Base-by-base conservation (phyloP, 2,797 vertebrate genomes). In the Trachops cirrhosus region DNA sequence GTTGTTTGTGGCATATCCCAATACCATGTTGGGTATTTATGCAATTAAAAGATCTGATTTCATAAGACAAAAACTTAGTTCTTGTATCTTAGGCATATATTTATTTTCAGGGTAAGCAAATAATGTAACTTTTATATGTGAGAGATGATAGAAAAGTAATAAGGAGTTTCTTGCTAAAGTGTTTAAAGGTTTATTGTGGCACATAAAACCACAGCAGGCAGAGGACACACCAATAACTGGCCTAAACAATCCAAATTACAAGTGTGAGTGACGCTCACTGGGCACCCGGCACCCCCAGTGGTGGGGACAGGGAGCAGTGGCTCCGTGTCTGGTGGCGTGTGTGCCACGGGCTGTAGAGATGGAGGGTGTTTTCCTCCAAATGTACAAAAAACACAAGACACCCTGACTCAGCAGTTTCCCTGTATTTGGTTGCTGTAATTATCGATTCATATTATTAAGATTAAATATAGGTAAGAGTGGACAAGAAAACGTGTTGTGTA, bases 41-140 rank as follows among this genome's bases (percentile, higher is more conserved):
- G 37, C 19, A 16, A 39, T 67, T 57, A 26, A 79, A 91, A 71
- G 15, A 75, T 62, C 24, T 34, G 37, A 54, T 80, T 71, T 96
- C 59, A 62, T 70, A 64, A 90, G 24, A 68, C 57, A 54, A 77
- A 90, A 82, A 70, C 46, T 75, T 62, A 41, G 41, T 74, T 82
- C 71, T 39, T 80, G 32, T 50, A 48, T 70, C 5, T 67, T 64
- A 34, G 18, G 18, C 9, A 41, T 24, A 4, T 74, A 29, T 24
- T 91, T 92, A 73, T 88, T 86, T 90, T 86, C 26, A 89, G 80
- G 75, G 59, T 67, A 73, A 90, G 21, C 74, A 93, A 86, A 88
- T 78, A 71, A 74, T 34, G 11, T 44, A 75, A 39, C 8, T 32
- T 82, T 89, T 68, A 82, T 75, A 73, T 82, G 85, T 79, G 62